These are phyloP conservation scores for Apis laboriosa DNA, from an alignment of 1,140 invertebrate species.

Conservation along the genomic window DNA sequence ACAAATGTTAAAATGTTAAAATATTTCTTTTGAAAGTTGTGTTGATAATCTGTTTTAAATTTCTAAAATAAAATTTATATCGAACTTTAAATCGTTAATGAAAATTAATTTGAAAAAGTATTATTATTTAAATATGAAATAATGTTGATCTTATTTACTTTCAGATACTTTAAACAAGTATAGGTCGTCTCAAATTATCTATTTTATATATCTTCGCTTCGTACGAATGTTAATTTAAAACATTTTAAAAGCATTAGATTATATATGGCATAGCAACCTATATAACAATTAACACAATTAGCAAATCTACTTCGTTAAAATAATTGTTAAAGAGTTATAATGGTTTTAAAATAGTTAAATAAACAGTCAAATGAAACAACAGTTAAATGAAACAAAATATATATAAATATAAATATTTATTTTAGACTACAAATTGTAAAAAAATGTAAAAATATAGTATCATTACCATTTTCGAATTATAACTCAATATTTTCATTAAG, in stretches of 20 bases:
- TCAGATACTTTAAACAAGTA: not conserved
- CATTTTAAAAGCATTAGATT: not conserved
- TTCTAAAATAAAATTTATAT: not conserved
- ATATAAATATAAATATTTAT: constrained; percentile 26
- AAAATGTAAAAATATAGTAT: not conserved
- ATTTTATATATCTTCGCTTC: not conserved
- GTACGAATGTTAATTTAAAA: not conserved
- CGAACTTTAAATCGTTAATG: not conserved
- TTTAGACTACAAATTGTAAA: not conserved
- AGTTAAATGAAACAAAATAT: not conserved
- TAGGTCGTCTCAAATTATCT: not conserved
- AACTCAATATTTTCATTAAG: not conserved
- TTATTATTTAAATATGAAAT: not conserved
- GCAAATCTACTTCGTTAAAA: not conserved
- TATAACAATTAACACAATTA: not conserved
- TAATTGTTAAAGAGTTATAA: not conserved
- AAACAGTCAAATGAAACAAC: not conserved
- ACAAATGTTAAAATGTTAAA: not conserved
- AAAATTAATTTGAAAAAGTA: not conserved
- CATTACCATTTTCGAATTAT: not conserved
- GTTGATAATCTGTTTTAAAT: not conserved
- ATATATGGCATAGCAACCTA: not conserved
- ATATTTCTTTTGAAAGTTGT: not conserved
- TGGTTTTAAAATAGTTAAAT: not conserved
- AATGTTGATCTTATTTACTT: not conserved